A percentile compares a stretch with the other conserved stretches of the same genome.
These are phyloP conservation scores for Cyrtonyx montezumae DNA, from an alignment of 2,113 vertebrate genomes.

Conservation along the genomic window DNA sequence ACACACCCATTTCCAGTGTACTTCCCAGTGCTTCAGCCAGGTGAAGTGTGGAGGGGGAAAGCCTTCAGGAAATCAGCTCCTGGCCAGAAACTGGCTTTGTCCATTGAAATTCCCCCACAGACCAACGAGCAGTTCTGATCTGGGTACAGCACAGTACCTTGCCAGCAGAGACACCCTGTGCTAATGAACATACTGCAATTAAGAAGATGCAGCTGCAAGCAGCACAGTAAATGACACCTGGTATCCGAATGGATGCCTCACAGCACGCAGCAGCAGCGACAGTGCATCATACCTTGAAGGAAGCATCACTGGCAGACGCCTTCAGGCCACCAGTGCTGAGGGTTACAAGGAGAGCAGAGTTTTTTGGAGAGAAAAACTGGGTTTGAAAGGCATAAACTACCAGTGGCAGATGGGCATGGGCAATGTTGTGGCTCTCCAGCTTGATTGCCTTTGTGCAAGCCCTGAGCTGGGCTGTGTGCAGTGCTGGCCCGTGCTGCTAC, in stretches of 20 bases:
- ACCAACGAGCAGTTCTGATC: fast-evolving
- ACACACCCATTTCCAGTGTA: background rate
- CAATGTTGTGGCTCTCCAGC: background rate
- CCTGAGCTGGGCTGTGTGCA: background rate
- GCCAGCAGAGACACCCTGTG: background rate
- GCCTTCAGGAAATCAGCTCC: background rate
- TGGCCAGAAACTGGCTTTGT: background rate
- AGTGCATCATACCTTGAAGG: background rate
- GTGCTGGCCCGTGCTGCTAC: background rate
- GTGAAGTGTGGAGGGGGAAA: background rate
- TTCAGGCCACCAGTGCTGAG: background rate
- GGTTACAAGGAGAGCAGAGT: background rate
- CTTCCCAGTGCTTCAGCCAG: background rate
- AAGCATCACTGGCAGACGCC: background rate
- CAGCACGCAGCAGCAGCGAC: fast-evolving
- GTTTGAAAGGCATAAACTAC: background rate
- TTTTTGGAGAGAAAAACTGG: background rate
- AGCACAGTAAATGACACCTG: fast-evolving
- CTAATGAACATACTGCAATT: fast-evolving
- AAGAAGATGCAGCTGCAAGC: background rate
- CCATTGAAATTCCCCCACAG: background rate
- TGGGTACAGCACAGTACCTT: background rate
- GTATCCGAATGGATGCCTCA: fast-evolving
- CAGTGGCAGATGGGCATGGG: background rate
- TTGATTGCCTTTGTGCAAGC: background rate